Percentiles rank a stretch among this genome's conserved stretches.
phyloP scores from a whole-genome alignment of 2,888 invertebrate genomes.

The Ptilodon capucinus region DNA sequence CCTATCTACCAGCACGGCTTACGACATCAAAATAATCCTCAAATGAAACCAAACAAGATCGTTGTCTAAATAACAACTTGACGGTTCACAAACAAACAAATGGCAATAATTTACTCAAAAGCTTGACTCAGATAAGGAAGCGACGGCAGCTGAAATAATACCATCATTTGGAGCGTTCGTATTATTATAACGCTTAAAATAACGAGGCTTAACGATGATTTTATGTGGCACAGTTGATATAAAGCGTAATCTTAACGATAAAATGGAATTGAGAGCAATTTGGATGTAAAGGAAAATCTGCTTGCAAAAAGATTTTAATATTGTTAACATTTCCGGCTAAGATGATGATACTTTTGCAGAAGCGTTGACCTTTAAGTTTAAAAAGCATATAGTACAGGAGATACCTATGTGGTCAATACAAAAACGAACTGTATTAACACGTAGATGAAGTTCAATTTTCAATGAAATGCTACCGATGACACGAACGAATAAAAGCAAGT shows the following conservation, averaged over 20 bases:
- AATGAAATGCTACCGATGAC: too few relatives aligned
- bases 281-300: not conserved
- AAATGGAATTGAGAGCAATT: not conserved
- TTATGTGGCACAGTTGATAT: not conserved
- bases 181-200: not conserved
- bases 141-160: conserved; percentile 7
- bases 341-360: too few relatives aligned
- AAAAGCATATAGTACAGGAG: too few relatives aligned
- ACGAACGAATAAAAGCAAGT: too few relatives aligned
- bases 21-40: too few relatives aligned
- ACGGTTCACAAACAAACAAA: conserved; percentile 18
- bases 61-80: conserved; percentile 13
- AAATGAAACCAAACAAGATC: not conserved
- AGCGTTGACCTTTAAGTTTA: too few relatives aligned
- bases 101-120: conserved; percentile 27
- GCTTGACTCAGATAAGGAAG: conserved; percentile 33
- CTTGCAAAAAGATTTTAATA: not conserved
- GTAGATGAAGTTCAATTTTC: too few relatives aligned
- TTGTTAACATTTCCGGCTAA: not conserved
- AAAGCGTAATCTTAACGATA: not conserved
- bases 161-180: not conserved
- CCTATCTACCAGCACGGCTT: too few relatives aligned
- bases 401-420: too few relatives aligned
- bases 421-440: too few relatives aligned
- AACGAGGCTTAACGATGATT: not conserved